Base-by-base conservation (phyloP, 2,797 vertebrate genomes). In the Rhinatrema bivittatum region DNA sequence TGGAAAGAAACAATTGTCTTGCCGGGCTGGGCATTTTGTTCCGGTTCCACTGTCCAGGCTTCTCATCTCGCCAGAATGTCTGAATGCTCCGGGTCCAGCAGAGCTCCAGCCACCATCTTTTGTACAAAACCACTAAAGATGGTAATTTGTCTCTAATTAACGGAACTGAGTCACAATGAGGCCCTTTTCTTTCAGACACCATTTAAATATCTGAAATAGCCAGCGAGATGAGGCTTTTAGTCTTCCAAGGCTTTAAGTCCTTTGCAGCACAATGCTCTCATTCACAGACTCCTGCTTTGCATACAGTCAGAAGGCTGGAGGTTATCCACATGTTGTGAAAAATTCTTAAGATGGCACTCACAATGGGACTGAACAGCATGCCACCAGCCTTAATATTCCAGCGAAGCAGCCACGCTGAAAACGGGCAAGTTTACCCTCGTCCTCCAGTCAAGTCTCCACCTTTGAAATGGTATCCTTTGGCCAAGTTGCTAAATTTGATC, bases 221-320 rank as follows among this genome's bases (percentile, higher is more conserved):
- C 63, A 77, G 45, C 28, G 62, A 72, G 70, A 56, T 60, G 22
- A 53, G n/a, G 57, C 68, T 68, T 76, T 76, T 52, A 68, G 56
- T 61, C 52, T 52, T 14, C 32, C 49, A 70, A 50, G 42, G 2
- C 37, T 30, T 47, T 32, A 58, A 65, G 64, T 43, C 37, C 58
- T 61, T 69, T 41, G 30, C 55, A 69, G 62, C 53, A 80, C 78
- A 85, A 81, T 73, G 76, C 65, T 68, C 67, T 60, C 60, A 74
- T 78, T 76, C 74, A 86, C 65, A n/a, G 53, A 56, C 53, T 36
- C 46, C 68, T 53, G 29, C 78, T 91, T 79, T 83, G 74, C 86
- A 85, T 86, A 87, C 69, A 82, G 86, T 85, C 79, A 32, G 83
- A 79, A 58, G 74, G 65, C 82, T 72, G 67, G 74, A 87, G 86